phyloP scores from a whole-genome alignment of 2,113 vertebrate species.

The Solea solea region DNA sequence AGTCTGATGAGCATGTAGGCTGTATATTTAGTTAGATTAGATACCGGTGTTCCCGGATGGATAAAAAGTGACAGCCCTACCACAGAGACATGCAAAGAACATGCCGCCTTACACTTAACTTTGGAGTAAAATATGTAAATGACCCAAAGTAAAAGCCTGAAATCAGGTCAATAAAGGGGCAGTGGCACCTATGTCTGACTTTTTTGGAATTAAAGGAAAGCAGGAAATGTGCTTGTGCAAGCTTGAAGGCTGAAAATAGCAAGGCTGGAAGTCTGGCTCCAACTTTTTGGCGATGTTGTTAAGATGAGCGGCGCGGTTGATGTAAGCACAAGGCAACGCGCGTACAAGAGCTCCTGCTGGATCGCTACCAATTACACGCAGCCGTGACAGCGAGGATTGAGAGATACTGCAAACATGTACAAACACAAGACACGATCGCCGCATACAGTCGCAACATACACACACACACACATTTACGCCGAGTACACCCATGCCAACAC shows the following conservation, averaged over 20 bases:
- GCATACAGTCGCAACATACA: not conserved
- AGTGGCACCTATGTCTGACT: not conserved
- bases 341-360: constrained; percentile 48
- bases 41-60: too few relatives aligned
- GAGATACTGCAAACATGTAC: constrained; percentile 27
- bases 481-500: constrained; percentile 32
- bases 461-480: not conserved
- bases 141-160: too few relatives aligned
- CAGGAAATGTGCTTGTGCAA: not conserved
- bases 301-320: constrained; percentile 46
- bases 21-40: too few relatives aligned
- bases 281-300: constrained; percentile 15
- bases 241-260: constrained; percentile 6
- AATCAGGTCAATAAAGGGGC: constrained; percentile 9
- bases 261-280: constrained; percentile 2
- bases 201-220: not conserved
- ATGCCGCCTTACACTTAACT: too few relatives aligned
- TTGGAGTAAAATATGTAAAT: too few relatives aligned
- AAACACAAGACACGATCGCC: constrained; percentile 10
- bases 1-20: too few relatives aligned
- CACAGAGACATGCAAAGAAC: too few relatives aligned
- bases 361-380: constrained; percentile 52
- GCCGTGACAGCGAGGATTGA: constrained; percentile 39
- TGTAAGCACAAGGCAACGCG: constrained; percentile 62
- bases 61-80: too few relatives aligned